phyloP scores from a whole-genome alignment of 2,113 vertebrate genomes.

The Centropus unirufus region DNA sequence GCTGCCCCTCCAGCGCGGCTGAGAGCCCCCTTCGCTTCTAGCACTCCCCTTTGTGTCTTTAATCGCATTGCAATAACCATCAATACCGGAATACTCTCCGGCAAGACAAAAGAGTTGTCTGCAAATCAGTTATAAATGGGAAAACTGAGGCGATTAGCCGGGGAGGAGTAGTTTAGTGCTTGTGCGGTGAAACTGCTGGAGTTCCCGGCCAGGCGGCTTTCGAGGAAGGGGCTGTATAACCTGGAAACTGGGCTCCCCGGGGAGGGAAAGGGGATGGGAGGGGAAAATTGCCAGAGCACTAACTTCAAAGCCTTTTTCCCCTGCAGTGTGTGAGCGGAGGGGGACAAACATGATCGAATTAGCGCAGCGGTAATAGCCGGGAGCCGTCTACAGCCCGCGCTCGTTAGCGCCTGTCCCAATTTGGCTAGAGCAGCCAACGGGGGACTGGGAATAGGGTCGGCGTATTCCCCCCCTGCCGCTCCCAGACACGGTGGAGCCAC shows the following conservation, averaged over 20 bases:
- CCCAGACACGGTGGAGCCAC: slow-evolving; percentile 72
- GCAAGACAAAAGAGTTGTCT: not conserved
- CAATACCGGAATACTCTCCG: not conserved
- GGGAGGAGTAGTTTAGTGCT: not conserved
- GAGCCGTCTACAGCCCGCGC: not conserved
- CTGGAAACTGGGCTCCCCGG: not conserved
- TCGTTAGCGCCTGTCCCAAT: not conserved
- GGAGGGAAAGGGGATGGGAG: not conserved
- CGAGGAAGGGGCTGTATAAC: not conserved
- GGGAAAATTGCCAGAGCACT: not conserved
- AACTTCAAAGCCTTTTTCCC: slow-evolving; percentile 43
- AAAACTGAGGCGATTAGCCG: not conserved
- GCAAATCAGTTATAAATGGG: not conserved
- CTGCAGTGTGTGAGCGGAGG: not conserved
- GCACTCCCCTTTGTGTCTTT: not conserved
- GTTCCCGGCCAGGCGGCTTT: not conserved
- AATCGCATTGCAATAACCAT: not conserved
- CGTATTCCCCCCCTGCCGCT: not conserved
- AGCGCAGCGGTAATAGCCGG: not conserved
- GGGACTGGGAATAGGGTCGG: not conserved
- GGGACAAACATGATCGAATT: not conserved
- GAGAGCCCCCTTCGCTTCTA: not conserved
- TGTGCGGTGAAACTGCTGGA: not conserved
- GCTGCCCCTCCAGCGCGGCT: too few species aligned
- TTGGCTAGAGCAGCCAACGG: not conserved